phyloP scores from a whole-genome alignment of 2,888 invertebrate genomes.

The Andricus quercusramuli region DNA sequence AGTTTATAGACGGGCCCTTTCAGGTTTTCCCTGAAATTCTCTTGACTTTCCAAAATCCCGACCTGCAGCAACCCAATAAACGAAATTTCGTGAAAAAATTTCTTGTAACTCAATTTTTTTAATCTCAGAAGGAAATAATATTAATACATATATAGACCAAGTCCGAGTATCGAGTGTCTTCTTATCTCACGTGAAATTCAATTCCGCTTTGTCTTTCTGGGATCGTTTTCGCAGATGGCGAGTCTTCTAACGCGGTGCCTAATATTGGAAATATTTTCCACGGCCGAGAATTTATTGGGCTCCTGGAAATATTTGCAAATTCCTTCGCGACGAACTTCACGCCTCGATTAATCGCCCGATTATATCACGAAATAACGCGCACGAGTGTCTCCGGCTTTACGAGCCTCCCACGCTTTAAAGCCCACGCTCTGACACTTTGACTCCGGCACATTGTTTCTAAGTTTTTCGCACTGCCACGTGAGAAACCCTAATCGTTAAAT shows the following conservation, averaged over 20 bases:
- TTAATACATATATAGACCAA: too few species aligned
- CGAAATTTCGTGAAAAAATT: too few species aligned
- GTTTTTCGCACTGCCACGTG: slow-evolving; percentile 31
- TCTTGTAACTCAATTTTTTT: not conserved
- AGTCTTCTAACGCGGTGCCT: slow-evolving; percentile 6
- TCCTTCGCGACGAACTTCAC: slow-evolving; percentile 61
- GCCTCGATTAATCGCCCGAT: slow-evolving; percentile 48
- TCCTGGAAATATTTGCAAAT: slow-evolving; percentile 73
- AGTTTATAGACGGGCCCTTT: too few species aligned
- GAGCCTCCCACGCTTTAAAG: not conserved
- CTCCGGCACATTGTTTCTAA: slow-evolving; percentile 19
- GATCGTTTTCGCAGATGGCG: slow-evolving; percentile 15
- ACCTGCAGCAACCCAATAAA: too few species aligned
- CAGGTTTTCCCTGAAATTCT: too few species aligned
- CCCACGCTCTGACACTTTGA: slow-evolving; percentile 33
- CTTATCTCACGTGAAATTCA: slow-evolving; percentile 34
- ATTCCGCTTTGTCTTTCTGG: slow-evolving; percentile 31
- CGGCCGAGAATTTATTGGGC: slow-evolving; percentile 73
- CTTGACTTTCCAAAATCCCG: too few species aligned
- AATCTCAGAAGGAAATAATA: not conserved
- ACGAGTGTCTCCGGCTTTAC: slow-evolving; percentile 31
- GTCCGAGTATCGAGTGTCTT: slow-evolving; percentile 5
- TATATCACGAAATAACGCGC: slow-evolving; percentile 36
- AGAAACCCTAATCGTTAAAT: slow-evolving; percentile 23
- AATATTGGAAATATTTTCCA: slow-evolving; percentile 73